Evolutionary conservation across 2,888 invertebrate genomes (phyloP).

Genomic region (Ommatoiulus sabulosus): DNA sequence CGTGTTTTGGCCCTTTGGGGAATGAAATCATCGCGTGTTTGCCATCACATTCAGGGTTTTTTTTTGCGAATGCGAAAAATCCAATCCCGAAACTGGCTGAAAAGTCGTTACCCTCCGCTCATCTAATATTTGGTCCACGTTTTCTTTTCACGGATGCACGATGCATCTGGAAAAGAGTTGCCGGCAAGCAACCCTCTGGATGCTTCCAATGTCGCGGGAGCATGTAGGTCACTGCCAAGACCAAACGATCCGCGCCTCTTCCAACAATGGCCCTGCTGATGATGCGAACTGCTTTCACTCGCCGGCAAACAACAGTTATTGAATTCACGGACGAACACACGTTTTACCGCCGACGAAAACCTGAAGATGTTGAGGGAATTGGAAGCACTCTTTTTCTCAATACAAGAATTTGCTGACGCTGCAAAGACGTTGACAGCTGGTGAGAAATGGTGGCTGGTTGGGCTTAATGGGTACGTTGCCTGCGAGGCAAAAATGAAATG

Average conservation of each 20-base stretch:
- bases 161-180: constrained; percentile 7
- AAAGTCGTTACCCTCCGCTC: background rate
- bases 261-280: background rate
- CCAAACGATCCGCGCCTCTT: background rate
- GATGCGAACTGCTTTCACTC: background rate
- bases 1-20: background rate
- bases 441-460: background rate
- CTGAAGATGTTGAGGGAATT: background rate
- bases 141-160: background rate
- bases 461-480: background rate
- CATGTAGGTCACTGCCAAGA: constrained; percentile 10
- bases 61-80: background rate
- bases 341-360: background rate
- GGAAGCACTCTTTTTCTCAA: background rate
- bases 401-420: background rate
- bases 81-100: background rate
- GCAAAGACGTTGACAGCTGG: background rate
- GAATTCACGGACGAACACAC: background rate
- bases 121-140: background rate
- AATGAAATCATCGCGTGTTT: background rate
- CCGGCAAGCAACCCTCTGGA: background rate
- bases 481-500: background rate
- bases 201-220: constrained; percentile 15
- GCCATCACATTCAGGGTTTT: background rate
- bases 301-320: constrained; percentile 8